phyloP scores from a whole-genome alignment of 1,140 invertebrate species.

The Halictus rubicundus region DNA sequence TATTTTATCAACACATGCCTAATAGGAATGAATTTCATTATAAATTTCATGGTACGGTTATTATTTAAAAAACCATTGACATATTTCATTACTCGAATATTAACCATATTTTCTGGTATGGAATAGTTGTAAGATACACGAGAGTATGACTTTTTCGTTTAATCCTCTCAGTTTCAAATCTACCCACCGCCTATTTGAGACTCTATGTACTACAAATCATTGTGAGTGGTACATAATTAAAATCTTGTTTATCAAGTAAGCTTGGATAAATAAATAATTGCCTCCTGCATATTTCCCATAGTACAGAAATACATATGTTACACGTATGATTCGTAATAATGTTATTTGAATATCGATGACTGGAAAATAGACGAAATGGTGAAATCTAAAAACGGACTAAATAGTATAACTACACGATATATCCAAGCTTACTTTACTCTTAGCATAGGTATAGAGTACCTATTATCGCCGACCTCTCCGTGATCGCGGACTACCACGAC shows the following conservation, averaged over 20 bases:
- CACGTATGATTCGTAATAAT: background rate
- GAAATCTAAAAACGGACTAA: background rate
- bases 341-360: background rate
- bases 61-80: constrained; percentile 28
- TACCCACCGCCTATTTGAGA: constrained; percentile 2
- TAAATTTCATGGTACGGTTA: constrained; percentile 7
- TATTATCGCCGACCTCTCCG: constrained; percentile 76
- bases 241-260: background rate
- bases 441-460: background rate
- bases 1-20: background rate
- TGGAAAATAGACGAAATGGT: constrained; percentile 2
- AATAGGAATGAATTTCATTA: constrained; percentile 14
- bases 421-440: constrained; percentile 14
- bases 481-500: constrained; percentile 71
- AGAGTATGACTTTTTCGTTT: constrained; percentile 5
- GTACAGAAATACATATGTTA: background rate
- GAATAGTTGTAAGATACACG: constrained; percentile 20
- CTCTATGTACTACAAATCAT: constrained; percentile 18
- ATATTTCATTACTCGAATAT: constrained; percentile 6
- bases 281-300: background rate
- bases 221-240: background rate
- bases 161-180: background rate
- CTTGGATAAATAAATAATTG: constrained; percentile 13
- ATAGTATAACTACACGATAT: constrained; percentile 1
- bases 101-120: background rate